A percentile compares a stretch with the other conserved stretches of the same genome.
Evolutionary conservation across 2,797 vertebrate genomes (phyloP).

Genomic region (Dendrocincla fuliginosa): DNA sequence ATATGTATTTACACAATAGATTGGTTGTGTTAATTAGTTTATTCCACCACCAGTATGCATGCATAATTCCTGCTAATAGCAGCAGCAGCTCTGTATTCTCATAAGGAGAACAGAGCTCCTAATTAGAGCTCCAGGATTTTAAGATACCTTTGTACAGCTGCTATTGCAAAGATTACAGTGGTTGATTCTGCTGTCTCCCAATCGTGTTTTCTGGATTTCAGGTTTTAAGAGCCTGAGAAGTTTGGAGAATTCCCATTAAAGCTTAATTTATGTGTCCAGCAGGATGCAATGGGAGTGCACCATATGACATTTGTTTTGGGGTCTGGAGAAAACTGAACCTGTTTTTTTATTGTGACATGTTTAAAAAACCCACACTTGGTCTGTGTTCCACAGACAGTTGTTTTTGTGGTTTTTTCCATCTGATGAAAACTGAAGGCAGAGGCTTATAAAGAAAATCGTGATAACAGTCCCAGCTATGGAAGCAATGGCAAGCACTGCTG

Average conservation of each 20-base stretch:
- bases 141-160: not conserved
- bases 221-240: not conserved
- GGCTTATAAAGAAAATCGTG: not conserved
- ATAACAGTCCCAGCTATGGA: slow-evolving; percentile 5
- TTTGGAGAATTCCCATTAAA: not conserved
- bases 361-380: not conserved
- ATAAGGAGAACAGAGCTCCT: not conserved
- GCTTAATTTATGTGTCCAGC: not conserved
- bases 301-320: not conserved
- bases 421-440: not conserved
- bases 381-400: not conserved
- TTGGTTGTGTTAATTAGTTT: slow-evolving; percentile 40
- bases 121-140: not conserved
- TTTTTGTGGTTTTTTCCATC: not conserved
- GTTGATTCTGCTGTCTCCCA: not conserved
- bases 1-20: slow-evolving; percentile 24
- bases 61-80: not conserved
- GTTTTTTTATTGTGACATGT: not conserved
- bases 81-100: not conserved
- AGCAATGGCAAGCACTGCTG: not conserved
- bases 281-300: not conserved
- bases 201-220: not conserved
- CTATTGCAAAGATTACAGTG: not conserved
- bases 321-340: not conserved
- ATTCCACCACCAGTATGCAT: not conserved